phyloP scores from a whole-genome alignment of 2,113 vertebrate species.

The Danionella cerebrum region DNA sequence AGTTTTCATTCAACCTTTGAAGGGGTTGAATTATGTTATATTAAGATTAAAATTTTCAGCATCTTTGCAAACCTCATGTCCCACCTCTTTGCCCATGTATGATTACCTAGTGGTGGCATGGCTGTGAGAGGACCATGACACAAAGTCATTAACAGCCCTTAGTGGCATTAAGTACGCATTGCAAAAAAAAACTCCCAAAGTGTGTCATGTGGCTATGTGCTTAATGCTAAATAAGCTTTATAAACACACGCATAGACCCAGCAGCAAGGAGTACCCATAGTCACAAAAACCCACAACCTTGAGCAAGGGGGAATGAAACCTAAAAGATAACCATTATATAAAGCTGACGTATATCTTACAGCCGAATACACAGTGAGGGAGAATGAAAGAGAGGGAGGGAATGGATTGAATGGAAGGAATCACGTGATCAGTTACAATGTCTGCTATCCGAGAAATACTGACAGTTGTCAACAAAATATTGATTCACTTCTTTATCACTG shows the following conservation, averaged over 20 bases:
- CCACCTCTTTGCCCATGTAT: too few relatives aligned
- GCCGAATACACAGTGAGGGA: neutral
- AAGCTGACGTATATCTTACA: slow-evolving; percentile 32
- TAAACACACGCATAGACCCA: slow-evolving; percentile 4
- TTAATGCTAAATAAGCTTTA: neutral
- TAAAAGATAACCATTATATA: slow-evolving; percentile 42
- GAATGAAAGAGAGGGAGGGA: neutral
- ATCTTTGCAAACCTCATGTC: too few relatives aligned
- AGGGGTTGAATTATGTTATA: too few relatives aligned
- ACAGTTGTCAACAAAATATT: too few relatives aligned
- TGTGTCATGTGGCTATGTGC: neutral
- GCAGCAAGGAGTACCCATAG: slow-evolving; percentile 18
- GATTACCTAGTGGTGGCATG: too few relatives aligned
- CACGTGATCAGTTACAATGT: neutral
- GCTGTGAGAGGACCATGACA: neutral
- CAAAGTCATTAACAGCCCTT: neutral
- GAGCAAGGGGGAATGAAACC: slow-evolving; percentile 29
- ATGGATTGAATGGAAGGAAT: neutral
- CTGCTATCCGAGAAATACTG: neutral
- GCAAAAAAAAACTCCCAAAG: too few relatives aligned
- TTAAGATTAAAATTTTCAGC: too few relatives aligned
- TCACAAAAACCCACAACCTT: slow-evolving; percentile 3
- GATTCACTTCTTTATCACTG: too few relatives aligned
- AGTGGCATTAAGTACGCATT: neutral
- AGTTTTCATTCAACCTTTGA: too few relatives aligned